Evolutionary conservation across 2,113 vertebrate genomes (phyloP).

Genomic region (Tauraco erythrolophus): DNA sequence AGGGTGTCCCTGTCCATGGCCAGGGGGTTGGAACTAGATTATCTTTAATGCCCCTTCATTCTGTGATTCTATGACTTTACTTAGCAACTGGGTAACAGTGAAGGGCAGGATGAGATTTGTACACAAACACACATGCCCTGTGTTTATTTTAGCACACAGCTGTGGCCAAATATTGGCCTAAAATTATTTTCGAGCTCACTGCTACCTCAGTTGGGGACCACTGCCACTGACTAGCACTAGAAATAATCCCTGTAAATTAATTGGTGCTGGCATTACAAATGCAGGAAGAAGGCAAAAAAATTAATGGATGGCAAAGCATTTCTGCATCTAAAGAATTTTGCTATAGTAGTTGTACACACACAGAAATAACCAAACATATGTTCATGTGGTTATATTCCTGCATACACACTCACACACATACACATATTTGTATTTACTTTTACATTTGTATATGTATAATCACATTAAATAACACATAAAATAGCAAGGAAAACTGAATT

Average conservation of each 20-base stretch:
- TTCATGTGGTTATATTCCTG: background rate
- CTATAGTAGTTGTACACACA: background rate
- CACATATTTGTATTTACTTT: background rate
- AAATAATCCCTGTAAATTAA: constrained; percentile 3
- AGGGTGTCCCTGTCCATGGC: too few species aligned
- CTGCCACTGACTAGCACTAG: background rate
- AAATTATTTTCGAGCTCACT: background rate
- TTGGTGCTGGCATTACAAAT: background rate
- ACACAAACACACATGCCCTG: background rate
- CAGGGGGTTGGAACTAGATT: too few species aligned
- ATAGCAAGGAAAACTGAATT: background rate
- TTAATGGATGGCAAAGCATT: background rate
- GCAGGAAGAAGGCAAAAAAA: constrained; percentile 8
- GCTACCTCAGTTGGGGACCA: background rate
- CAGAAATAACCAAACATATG: constrained; percentile 39
- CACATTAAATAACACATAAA: background rate
- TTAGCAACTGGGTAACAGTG: background rate
- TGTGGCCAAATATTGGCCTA: background rate
- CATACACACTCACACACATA: background rate
- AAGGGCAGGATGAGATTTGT: background rate
- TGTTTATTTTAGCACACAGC: background rate
- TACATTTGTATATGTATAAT: background rate
- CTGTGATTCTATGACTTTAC: background rate
- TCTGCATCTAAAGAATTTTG: constrained; percentile 4
- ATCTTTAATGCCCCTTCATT: too few species aligned